Evolutionary conservation across 2,888 invertebrate species (phyloP).

Genomic region (Helleia helle): DNA sequence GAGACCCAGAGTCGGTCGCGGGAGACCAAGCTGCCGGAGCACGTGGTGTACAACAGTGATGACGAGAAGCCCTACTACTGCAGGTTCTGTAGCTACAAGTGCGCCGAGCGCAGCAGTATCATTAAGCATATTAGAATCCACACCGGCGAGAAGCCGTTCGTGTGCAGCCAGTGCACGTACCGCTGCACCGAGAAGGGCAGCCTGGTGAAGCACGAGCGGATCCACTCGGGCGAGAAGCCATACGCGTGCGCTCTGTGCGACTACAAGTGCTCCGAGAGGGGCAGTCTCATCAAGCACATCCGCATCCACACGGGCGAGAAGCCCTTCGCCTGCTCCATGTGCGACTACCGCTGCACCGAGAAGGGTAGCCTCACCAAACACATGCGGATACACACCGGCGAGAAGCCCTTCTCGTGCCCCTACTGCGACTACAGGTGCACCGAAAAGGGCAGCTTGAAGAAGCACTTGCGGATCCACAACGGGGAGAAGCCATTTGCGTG

Average conservation of each 20-base stretch:
- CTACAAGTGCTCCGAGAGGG: conserved; percentile 12
- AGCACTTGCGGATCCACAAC: conserved; percentile 39
- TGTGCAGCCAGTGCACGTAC: conserved; percentile 4
- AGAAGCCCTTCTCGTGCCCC: not conserved
- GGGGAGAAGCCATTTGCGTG: conserved; percentile 41
- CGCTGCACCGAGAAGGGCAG: conserved; percentile 9
- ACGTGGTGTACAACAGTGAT: conserved; percentile 2
- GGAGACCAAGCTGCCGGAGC: not conserved
- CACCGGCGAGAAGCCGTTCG: conserved; percentile 7
- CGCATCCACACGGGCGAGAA: conserved; percentile 14
- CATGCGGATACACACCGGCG: conserved; percentile 8
- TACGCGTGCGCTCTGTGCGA: conserved; percentile 15
- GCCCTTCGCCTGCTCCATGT: conserved; percentile 13
- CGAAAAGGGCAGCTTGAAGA: conserved; percentile 22
- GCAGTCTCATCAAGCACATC: conserved; percentile 12
- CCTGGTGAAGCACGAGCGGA: conserved; percentile 10
- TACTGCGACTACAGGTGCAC: conserved; percentile 8
- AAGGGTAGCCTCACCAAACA: conserved; percentile 10
- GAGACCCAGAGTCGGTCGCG: not conserved
- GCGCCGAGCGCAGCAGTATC: conserved; percentile 10
- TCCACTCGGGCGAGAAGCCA: conserved; percentile 15
- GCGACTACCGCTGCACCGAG: conserved; percentile 15
- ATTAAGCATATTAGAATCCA: conserved; percentile 9
- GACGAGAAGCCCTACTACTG: conserved; percentile 9
- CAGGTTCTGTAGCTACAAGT: conserved; percentile 6